Conservation (phyloP, 2,113 vertebrate species). For the Nothoprocta pentlandii region DNA sequence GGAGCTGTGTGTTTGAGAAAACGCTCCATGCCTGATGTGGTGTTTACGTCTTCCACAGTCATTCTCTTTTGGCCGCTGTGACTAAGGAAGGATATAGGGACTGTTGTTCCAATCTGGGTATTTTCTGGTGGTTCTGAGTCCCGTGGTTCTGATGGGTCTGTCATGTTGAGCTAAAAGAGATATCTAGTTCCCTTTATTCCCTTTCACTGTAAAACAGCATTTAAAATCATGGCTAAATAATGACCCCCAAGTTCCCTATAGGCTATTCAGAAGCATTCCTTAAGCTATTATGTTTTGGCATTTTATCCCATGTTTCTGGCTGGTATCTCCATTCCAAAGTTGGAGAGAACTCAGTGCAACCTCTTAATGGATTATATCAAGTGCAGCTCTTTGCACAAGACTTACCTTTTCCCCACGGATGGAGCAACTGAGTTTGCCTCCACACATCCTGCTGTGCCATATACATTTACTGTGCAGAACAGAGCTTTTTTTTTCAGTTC, state of each 20-base stretch:
- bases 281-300: neutral
- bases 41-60: neutral
- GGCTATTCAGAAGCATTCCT: neutral
- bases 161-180: neutral
- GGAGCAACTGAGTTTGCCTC: neutral
- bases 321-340: neutral
- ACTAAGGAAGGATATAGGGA: neutral
- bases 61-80: neutral
- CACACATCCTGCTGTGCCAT: accelerated
- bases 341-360: neutral
- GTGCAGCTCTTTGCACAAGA: neutral
- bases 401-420: accelerated
- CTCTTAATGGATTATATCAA: neutral
- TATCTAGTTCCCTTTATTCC: accelerated
- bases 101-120: neutral
- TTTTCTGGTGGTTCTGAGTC: neutral
- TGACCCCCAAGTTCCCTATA: neutral
- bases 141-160: too few relatives aligned
- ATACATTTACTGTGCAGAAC: accelerated
- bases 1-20: accelerated
- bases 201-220: neutral
- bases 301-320: neutral
- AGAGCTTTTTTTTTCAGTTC: neutral
- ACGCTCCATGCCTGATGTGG: accelerated
- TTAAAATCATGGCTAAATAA: neutral